Conservation (phyloP, 2,113 vertebrate genomes). For the Morone chrysops region DNA sequence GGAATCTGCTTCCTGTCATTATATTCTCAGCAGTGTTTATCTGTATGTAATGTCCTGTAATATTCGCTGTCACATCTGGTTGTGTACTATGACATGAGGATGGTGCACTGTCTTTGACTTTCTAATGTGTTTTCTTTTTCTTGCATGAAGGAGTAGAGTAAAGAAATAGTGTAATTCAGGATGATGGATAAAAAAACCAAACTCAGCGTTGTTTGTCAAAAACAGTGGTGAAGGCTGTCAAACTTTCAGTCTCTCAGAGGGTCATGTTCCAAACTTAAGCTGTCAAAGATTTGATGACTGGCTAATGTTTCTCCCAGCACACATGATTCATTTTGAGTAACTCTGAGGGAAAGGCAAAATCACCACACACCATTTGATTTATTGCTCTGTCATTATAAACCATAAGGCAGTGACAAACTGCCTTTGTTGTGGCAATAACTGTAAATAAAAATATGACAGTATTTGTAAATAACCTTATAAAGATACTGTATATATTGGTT, state of each 20-base stretch:
- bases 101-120: conserved; percentile 9
- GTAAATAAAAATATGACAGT: conserved; percentile 61
- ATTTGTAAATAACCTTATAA: conserved; percentile 72
- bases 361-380: conserved; percentile 24
- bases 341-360: conserved; percentile 29
- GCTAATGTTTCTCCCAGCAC: conserved; percentile 35
- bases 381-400: conserved; percentile 52
- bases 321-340: conserved; percentile 11
- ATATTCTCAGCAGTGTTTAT: conserved; percentile 28
- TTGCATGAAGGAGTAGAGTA: conserved; percentile 28
- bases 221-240: background rate
- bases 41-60: conserved; percentile 48
- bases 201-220: conserved; percentile 34
- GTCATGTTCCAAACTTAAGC: background rate
- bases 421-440: conserved; percentile 70
- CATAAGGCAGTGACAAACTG: conserved; percentile 51
- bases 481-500: conserved; percentile 61
- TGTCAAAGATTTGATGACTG: conserved; percentile 27
- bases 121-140: conserved; percentile 31
- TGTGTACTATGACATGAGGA: conserved; percentile 12
- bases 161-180: conserved; percentile 21
- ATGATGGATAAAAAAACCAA: conserved; percentile 46
- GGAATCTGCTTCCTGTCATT: conserved; percentile 39
- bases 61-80: conserved; percentile 38
- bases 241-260: conserved; percentile 27